Conservation (phyloP, 2,797 vertebrate species). For the Pyrocephalus nanus region DNA sequence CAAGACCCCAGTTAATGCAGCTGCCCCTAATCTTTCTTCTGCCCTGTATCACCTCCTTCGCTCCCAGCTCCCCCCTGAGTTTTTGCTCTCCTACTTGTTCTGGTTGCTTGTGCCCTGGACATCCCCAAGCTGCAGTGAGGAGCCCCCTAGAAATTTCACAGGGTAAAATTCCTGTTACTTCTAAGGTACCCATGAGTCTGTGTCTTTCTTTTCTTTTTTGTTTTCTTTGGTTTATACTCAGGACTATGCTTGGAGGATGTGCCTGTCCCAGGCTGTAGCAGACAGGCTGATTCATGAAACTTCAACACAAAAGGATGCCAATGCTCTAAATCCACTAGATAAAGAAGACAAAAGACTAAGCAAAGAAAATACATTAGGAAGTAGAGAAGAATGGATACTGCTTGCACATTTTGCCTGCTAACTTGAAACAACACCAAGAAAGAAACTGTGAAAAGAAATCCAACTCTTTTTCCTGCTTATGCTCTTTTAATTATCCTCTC, state of each 20-base stretch:
- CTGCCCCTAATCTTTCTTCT: background rate
- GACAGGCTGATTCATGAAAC: constrained; percentile 48
- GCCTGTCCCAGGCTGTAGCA: background rate
- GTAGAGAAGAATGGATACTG: constrained; percentile 20
- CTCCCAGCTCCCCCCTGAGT: background rate
- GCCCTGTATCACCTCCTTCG: background rate
- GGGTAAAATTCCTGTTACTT: background rate
- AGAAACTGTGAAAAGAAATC: constrained; percentile 22
- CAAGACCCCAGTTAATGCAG: background rate
- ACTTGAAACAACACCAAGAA: constrained; percentile 21
- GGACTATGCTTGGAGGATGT: background rate
- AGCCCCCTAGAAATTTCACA: background rate
- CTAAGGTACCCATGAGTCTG: background rate
- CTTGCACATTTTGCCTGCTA: constrained; percentile 38
- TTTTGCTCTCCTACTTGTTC: background rate
- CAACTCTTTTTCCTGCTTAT: constrained; percentile 1
- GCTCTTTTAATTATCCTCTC: constrained; percentile 10
- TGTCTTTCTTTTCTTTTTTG: background rate
- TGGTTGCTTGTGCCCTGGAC: background rate
- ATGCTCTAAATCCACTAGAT: constrained; percentile 40
- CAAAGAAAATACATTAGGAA: constrained; percentile 32
- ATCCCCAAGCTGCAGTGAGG: background rate
- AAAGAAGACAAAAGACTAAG: constrained; percentile 41
- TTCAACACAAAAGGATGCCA: constrained; percentile 28
- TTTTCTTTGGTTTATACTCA: constrained; percentile 11